Evolutionary conservation across 2,888 invertebrate genomes (phyloP), one percentile per base, ranked within the genome.

Genomic region (Pterostichus niger): DNA sequence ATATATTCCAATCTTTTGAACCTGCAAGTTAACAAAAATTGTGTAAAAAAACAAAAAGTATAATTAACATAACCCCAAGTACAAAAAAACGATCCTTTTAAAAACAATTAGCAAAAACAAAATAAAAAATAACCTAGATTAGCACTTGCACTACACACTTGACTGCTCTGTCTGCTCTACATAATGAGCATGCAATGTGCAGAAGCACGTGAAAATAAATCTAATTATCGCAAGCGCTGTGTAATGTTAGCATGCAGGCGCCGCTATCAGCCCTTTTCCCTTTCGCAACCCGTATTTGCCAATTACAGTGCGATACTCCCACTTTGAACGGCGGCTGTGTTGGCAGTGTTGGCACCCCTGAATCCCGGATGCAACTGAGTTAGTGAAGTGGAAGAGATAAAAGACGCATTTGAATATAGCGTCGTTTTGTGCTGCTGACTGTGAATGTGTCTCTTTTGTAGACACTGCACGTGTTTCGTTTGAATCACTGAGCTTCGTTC

Each of bases 351-450:
- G 40, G 40, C 40, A 7, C 40, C 40, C 40, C 40, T 40, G 40
- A 6, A 40, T 7, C 6, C 40, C 40, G 40, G 40, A 40, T 40
- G 40, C 40, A 40, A 40, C 6, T 49, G 49, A 40, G 49, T 10
- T 49, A 49, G 49, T 49, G n/a, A 49, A 49, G n/a, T 10, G 13
- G 10, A 49, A 49, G 49, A 49, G 49, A 49, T 49, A 49, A 49
- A 24, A 49, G 49, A n/a, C 11, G 49, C 49, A 49, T 49, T 49
- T 49, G 13, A 49, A 49, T 49, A 10, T 44, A n/a, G 13, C 49
- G 13, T 13, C 13, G 40, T 40, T 40, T 40, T 40, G 40, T 40
- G 40, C 40, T 9, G 40, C 9, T 40, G 9, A 40, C 7, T 40
- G 40, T 40, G 40, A 40, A 40, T 40, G 40, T 40, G 40, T 49